Percentiles rank a stretch among this genome's conserved stretches.
These are phyloP conservation scores for Monoplex corrugatus DNA, from an alignment of 2,888 invertebrate genomes.

Conservation along the genomic window DNA sequence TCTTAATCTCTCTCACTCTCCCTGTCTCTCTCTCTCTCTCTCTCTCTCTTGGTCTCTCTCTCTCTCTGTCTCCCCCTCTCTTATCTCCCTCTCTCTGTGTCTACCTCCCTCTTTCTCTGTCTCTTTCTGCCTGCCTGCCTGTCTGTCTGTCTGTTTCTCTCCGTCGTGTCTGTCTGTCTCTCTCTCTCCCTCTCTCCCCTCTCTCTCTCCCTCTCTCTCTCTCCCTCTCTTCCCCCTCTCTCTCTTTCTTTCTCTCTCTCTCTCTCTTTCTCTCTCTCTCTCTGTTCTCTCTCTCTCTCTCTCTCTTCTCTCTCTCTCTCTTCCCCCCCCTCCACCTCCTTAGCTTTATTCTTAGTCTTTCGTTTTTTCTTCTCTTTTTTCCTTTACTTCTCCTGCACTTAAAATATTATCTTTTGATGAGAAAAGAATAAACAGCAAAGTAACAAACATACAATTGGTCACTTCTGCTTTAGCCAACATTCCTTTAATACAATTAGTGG, in stretches of 20 bases:
- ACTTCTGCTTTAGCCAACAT: no score
- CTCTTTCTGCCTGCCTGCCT: neutral
- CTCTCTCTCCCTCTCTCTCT: neutral
- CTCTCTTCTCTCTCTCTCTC: neutral
- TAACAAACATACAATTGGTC: no score
- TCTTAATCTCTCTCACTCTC: neutral
- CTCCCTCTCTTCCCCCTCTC: slow-evolving; percentile 16
- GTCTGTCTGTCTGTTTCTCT: neutral
- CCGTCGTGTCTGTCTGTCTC: neutral
- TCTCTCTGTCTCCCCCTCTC: neutral
- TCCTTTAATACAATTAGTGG: no score
- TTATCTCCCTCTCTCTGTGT: neutral
- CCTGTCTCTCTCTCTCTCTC: neutral
- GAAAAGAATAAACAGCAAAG: no score
- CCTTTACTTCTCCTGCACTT: no score
- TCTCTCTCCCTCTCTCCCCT: neutral
- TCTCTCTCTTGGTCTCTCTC: neutral
- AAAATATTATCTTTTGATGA: no score
- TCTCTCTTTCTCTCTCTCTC: neutral
- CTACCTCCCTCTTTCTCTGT: neutral
- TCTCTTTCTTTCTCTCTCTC: slow-evolving; percentile 21
- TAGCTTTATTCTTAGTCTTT: neutral
- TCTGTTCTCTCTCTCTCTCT: neutral
- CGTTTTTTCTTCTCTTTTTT: no score
- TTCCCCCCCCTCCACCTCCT: neutral